A percentile compares a stretch with the other conserved stretches of the same genome.
Evolutionary conservation across 2,113 vertebrate species (phyloP).

Genomic region (Paedocypris sp.): DNA sequence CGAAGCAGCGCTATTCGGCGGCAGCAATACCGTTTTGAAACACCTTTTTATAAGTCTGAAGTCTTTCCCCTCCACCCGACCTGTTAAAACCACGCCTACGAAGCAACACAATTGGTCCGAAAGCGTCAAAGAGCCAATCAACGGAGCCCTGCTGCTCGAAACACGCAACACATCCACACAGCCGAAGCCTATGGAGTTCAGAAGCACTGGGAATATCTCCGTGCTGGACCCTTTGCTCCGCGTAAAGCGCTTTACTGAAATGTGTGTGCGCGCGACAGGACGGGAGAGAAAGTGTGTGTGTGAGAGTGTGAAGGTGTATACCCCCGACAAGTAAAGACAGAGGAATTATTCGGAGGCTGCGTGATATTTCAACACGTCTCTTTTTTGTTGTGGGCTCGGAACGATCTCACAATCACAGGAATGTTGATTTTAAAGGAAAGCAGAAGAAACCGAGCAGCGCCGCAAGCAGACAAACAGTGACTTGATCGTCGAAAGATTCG

Average conservation of each 20-base stretch:
- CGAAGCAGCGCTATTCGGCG: slow-evolving; percentile 72
- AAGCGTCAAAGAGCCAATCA: slow-evolving; percentile 99
- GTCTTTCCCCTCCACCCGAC: slow-evolving; percentile 90
- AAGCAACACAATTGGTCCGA: slow-evolving; percentile 98
- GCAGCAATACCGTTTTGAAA: slow-evolving; percentile 84
- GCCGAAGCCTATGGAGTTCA: slow-evolving; percentile 81
- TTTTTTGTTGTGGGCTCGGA: slow-evolving; percentile 50
- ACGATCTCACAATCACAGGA: slow-evolving; percentile 55
- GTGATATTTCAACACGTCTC: slow-evolving; percentile 62
- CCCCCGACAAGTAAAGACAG: slow-evolving; percentile 54
- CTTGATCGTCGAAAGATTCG: slow-evolving; percentile 44
- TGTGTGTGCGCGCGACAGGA: slow-evolving; percentile 48
- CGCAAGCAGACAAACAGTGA: slow-evolving; percentile 43
- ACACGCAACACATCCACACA: slow-evolving; percentile 84
- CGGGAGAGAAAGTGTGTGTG: slow-evolving; percentile 30
- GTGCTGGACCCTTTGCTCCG: slow-evolving; percentile 52
- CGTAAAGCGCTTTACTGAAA: slow-evolving; percentile 45
- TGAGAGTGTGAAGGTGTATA: slow-evolving; percentile 49
- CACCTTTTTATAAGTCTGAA: slow-evolving; percentile 98
- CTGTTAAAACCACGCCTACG: slow-evolving; percentile 98
- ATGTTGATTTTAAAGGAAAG: slow-evolving; percentile 55
- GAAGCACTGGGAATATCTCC: slow-evolving; percentile 82
- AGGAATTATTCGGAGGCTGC: slow-evolving; percentile 57
- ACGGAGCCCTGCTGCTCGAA: slow-evolving; percentile 77
- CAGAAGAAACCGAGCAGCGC: slow-evolving; percentile 42